phyloP scores from a whole-genome alignment of 2,797 vertebrate species.

The Trichosurus vulpecula region DNA sequence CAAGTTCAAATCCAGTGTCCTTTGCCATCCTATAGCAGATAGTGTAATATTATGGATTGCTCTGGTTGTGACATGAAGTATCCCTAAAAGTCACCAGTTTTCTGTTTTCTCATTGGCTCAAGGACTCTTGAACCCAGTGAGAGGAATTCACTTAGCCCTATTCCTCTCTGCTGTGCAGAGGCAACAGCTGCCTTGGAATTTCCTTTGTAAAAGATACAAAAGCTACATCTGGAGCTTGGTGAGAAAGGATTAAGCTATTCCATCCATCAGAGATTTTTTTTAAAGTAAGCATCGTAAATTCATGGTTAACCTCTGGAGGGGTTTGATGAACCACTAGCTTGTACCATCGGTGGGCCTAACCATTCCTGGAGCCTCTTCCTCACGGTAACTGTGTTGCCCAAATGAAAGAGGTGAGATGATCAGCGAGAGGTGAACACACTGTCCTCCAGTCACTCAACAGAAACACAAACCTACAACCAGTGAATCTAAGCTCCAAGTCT shows the following conservation, averaged over 20 bases:
- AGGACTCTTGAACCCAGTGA: conserved; percentile 32
- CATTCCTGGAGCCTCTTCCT: neutral
- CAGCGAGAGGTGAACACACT: neutral
- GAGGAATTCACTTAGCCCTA: neutral
- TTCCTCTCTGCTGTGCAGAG: conserved; percentile 27
- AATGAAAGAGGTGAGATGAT: fast-evolving
- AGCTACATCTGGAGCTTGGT: neutral
- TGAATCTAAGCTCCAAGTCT: neutral
- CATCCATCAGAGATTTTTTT: conserved; percentile 58
- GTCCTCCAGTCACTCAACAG: too few relatives aligned
- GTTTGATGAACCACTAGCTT: neutral
- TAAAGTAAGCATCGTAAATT: conserved; percentile 35
- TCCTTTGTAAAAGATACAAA: conserved; percentile 42
- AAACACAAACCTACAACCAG: neutral
- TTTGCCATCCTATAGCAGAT: neutral
- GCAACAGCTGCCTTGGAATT: conserved; percentile 11
- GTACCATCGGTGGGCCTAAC: neutral
- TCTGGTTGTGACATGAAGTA: neutral
- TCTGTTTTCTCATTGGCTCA: neutral
- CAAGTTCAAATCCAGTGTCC: neutral
- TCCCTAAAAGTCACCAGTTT: neutral
- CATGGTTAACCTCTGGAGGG: neutral
- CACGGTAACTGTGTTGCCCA: neutral
- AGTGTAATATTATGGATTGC: neutral
- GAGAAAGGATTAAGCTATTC: conserved; percentile 35